These are phyloP conservation scores for Bos indicus DNA, from an alignment of 2,113 vertebrate genomes.

Conservation along the genomic window DNA sequence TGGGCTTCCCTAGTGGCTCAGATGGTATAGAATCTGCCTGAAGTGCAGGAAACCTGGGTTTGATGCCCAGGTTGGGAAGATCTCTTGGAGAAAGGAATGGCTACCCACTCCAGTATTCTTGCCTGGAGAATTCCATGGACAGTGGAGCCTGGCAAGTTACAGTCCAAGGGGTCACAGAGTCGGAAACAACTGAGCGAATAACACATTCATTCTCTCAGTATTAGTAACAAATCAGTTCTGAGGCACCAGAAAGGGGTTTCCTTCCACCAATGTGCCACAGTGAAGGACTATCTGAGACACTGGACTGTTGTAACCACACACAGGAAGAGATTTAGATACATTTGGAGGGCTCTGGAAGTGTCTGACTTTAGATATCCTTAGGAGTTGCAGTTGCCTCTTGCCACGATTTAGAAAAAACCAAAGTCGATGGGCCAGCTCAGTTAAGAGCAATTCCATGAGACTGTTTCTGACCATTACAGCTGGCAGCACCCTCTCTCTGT, in stretches of 20 bases:
- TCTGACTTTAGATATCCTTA: neutral
- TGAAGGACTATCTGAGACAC: neutral
- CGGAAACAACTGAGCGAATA: fast-evolving
- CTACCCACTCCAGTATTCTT: neutral
- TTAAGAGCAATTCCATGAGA: neutral
- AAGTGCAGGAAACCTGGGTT: neutral
- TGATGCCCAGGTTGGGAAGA: neutral
- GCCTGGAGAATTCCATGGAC: neutral
- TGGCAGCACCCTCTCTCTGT: neutral
- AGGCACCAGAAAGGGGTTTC: neutral
- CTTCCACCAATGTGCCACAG: too few relatives aligned
- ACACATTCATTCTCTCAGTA: neutral
- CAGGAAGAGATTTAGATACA: neutral
- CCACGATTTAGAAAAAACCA: neutral
- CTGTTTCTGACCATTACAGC: neutral
- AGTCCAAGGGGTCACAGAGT: neutral
- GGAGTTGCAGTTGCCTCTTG: neutral
- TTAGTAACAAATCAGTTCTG: neutral
- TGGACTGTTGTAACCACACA: neutral
- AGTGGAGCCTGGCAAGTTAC: neutral
- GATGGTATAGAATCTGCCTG: neutral
- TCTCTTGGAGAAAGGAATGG: neutral
- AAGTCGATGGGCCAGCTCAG: neutral
- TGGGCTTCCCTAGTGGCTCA: neutral
- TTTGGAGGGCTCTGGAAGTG: neutral